A percentile compares a stretch with the other conserved stretches of the same genome.
Conservation (phyloP, 2,113 vertebrate species). For the Amphiprion percula region DNA sequence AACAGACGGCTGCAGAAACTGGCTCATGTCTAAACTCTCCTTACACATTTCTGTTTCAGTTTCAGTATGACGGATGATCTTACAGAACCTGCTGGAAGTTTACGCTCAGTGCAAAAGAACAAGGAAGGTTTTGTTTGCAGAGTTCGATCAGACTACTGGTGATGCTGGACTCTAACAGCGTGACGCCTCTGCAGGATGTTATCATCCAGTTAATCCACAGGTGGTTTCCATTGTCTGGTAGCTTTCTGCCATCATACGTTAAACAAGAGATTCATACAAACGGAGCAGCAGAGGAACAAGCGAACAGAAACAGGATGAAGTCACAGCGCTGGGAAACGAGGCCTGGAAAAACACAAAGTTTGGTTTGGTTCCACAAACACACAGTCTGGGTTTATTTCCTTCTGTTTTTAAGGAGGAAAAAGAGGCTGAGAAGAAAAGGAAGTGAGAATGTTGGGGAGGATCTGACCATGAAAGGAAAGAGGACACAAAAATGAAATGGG, state of each 20-base stretch:
- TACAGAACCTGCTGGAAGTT: too few relatives aligned
- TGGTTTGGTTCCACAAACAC: background rate
- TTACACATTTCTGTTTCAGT: too few relatives aligned
- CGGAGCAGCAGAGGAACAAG: constrained; percentile 43
- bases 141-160: background rate
- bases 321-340: constrained; percentile 36
- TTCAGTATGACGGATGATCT: too few relatives aligned
- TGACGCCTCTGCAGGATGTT: constrained; percentile 41
- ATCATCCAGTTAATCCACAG: constrained; percentile 33
- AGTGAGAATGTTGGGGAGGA: background rate
- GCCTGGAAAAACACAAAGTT: constrained; percentile 57
- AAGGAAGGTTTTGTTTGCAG: too few relatives aligned
- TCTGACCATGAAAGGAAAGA: too few relatives aligned
- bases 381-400: background rate
- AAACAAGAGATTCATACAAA: constrained; percentile 38
- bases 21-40: too few relatives aligned
- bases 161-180: background rate
- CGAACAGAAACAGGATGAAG: constrained; percentile 68
- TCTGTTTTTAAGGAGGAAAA: background rate
- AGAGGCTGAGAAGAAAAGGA: constrained; percentile 2
- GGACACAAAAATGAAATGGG: too few relatives aligned
- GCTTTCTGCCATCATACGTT: constrained; percentile 34
- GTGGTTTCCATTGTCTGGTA: constrained; percentile 45
- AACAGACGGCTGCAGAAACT: too few relatives aligned
- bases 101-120: too few relatives aligned